A percentile compares a stretch with the other conserved stretches of the same genome.
phyloP scores from a whole-genome alignment of 2,797 vertebrate species.

The Bradypodion ventrale region DNA sequence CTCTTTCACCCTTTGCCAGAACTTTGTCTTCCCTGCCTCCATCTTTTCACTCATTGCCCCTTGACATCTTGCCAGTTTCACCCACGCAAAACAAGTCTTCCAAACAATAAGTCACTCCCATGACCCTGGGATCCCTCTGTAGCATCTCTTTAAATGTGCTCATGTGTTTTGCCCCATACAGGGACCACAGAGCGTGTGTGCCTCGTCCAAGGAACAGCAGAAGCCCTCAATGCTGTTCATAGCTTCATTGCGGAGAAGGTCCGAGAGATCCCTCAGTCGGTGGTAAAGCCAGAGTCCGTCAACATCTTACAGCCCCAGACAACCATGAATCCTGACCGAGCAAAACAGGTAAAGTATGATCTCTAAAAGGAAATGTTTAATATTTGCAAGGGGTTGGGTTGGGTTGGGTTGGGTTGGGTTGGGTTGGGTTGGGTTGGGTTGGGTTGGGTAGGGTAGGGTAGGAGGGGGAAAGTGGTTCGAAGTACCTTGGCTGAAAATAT shows the following conservation, averaged over 20 bases:
- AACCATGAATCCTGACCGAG: constrained; percentile 91
- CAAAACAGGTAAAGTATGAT: constrained; percentile 89
- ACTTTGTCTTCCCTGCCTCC: no score
- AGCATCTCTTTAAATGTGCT: neutral
- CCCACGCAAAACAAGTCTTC: neutral
- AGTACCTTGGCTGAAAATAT: neutral
- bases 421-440: no score
- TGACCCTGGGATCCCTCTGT: rapidly evolving
- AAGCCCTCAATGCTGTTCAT: constrained; percentile 90
- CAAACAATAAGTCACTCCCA: neutral
- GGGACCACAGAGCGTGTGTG: constrained; percentile 93
- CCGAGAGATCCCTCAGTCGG: constrained; percentile 92
- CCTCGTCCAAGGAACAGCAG: constrained; percentile 91
- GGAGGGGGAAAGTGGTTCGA: neutral
- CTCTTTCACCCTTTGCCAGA: no score
- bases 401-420: no score
- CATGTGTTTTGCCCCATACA: constrained; percentile 50
- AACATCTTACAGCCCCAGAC: constrained; percentile 92
- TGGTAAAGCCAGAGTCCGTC: constrained; percentile 89
- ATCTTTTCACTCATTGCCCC: neutral
- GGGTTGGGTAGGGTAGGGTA: no score
- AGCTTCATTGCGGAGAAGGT: constrained; percentile 95
- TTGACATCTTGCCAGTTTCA: neutral
- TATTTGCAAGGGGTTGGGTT: neutral
- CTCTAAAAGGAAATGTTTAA: rapidly evolving